These are phyloP conservation scores for Synanthedon vespiformis DNA, from an alignment of 2,888 invertebrate genomes.

Conservation along the genomic window DNA sequence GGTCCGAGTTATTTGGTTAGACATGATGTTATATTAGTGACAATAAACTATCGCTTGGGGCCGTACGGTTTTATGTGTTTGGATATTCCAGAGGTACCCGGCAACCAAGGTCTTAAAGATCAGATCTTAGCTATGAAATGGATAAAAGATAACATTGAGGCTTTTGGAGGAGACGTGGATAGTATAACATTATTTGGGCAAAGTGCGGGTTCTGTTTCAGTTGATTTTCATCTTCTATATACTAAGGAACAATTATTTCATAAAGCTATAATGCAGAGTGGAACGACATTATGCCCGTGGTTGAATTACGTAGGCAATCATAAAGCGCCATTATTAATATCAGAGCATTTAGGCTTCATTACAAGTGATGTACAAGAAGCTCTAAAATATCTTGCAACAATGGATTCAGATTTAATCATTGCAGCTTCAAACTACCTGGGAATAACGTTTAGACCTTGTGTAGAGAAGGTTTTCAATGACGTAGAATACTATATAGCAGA, in stretches of 20 bases:
- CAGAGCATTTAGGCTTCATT: constrained; percentile 18
- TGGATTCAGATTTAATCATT: constrained; percentile 3
- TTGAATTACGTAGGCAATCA: constrained; percentile 10
- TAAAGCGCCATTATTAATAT: constrained; percentile 14
- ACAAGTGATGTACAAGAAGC: constrained; percentile 18
- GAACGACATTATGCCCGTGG: constrained; percentile 8
- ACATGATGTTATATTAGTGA: constrained; percentile 11
- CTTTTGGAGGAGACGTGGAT: constrained; percentile 33
- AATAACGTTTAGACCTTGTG: constrained; percentile 5
- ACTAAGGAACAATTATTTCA: constrained; percentile 7
- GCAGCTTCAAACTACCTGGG: background rate
- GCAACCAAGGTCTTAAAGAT: constrained; percentile 47
- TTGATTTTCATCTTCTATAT: constrained; percentile 26
- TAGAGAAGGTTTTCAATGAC: constrained; percentile 11
- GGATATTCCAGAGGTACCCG: constrained; percentile 31
- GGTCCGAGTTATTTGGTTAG: constrained; percentile 6
- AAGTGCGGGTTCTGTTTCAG: constrained; percentile 36
- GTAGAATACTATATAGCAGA: constrained; percentile 9
- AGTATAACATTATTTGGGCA: constrained; percentile 39
- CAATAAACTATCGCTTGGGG: constrained; percentile 40
- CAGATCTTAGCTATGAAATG: constrained; percentile 32
- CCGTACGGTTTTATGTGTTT: constrained; percentile 49
- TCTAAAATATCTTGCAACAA: constrained; percentile 14
- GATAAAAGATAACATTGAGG: constrained; percentile 32
- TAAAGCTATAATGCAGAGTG: constrained; percentile 23